Evolutionary conservation across 1,140 invertebrate genomes (phyloP), one percentile per base, ranked within the genome.

Genomic region (Listronotus oregonensis): DNA sequence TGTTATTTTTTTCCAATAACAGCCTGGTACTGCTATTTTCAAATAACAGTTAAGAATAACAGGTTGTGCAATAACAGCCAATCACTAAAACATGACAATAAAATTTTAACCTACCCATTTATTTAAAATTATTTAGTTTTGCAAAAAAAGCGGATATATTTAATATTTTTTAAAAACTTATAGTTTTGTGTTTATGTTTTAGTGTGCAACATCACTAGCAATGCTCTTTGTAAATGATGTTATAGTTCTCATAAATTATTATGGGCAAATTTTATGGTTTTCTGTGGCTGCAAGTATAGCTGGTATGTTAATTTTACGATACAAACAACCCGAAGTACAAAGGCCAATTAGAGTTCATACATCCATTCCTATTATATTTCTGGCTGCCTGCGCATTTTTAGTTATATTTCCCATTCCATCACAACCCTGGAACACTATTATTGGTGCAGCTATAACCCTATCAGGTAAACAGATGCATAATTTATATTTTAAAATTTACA

Each of bases 301-400:
- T 0, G 90, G 90, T 9, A 86, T 97, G 75, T 80, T 97, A 44
- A 90, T 88, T 80, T 81, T 96, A 47, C 80, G 95, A 40, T 81
- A 85, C 49, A 87, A 78, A 72, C 83, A 80, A 75, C 94, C 95
- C 0, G 81, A 95, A 64, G 80, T 92, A 66, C 83, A 86, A 0
- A 79, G 95, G 69, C 95, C 95, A 0, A 94, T 96, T 49, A 87
- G 85, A 78, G 92, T 95, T 1, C 82, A 89, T 73, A 82, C 93
- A 17, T 74, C 87, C 9, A 85, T 96, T 65, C 95, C 95, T 1
- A 86, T 94, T 40, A 70, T 90, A 6, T 97, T 96, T 75, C 87
- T 97, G 59, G 77, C 89, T 1, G 87, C 93, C 55, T 95, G 93
- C 71, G 81, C 86, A 44, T 94, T 93, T 67, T 80, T 97, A 21